Evolutionary conservation across 1,140 invertebrate species (phyloP), one percentile per base, ranked within the genome.

Genomic region (Calephelis virginiensis): DNA sequence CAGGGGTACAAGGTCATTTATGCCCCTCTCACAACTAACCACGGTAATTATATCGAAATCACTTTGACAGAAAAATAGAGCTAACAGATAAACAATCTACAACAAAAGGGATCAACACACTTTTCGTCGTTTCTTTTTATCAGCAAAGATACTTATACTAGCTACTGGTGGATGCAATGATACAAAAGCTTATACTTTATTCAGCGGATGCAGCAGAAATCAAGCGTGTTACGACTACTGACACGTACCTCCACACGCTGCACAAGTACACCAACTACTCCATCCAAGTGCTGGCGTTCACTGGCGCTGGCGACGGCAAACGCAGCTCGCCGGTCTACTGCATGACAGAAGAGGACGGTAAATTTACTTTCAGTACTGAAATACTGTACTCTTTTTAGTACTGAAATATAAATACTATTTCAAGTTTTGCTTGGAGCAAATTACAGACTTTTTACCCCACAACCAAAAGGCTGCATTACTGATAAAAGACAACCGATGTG

Each of bases 1-100:
- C 94, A 95, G 77, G 96, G 96, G 1, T 97, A 96, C 90, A 96
- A 96, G 84, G 87, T 97, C 50, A 92, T 96, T 38, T 97, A 96
- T 81, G 95, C 95, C 61, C 93, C 95, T 10, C 93, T 91, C 45
- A 90, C 93, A 6, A 92, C 89, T 10, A 94, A 94, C 66, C 92
- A 92, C 71, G 91, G 90, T 84, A 83, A 72, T 11, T 65, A 62
- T 10, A 43, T 17, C 14, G 38, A 28, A 28, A 28, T 40, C 12
- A 13, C 6, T 37, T 50, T 45, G 28, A 37, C 63, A 47, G 45
- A 28, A 28, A 28, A 28, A 28, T 28, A 28, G 28, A 28, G 28
- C 28, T 28, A 4, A 28, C 28, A 1, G 28, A 28, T 28, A 28
- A 28, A 28, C 2, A 28, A 28, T 1, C 3, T 28, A 28, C 28